Evolutionary conservation across 2,888 invertebrate genomes (phyloP).

Genomic region (Corbicula japonica): DNA sequence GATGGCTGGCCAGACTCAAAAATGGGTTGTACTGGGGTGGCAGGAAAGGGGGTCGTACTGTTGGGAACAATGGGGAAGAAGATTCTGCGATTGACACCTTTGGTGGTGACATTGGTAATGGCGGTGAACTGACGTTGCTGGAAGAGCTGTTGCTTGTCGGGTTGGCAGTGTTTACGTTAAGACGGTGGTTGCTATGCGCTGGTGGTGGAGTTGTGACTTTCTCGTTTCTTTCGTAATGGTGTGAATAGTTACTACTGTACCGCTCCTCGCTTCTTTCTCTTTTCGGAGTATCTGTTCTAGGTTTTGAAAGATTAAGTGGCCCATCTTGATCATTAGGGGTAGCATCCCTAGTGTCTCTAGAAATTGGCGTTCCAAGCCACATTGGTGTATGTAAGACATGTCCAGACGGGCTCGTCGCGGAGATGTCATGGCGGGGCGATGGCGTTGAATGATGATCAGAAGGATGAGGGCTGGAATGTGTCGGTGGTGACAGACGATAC

Average conservation of each 20-base stretch:
- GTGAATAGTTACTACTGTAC: constrained; percentile 44
- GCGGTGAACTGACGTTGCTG: constrained; percentile 73
- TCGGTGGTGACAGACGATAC: constrained; percentile 66
- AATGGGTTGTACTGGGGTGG: constrained; percentile 81
- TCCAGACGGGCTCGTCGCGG: constrained; percentile 66
- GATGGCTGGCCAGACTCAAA: constrained; percentile 74
- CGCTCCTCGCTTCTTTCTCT: constrained; percentile 48
- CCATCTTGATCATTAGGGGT: constrained; percentile 88
- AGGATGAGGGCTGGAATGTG: constrained; percentile 67
- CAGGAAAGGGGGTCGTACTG: constrained; percentile 76
- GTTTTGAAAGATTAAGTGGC: constrained; percentile 95
- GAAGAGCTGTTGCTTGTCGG: constrained; percentile 43
- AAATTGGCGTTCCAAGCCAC: constrained; percentile 48
- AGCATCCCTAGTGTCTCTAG: constrained; percentile 33
- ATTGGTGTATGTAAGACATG: constrained; percentile 53
- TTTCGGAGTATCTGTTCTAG: constrained; percentile 88
- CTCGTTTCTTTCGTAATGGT: constrained; percentile 45
- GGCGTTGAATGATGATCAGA: constrained; percentile 68
- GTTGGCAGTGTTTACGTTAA: constrained; percentile 37
- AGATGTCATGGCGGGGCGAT: constrained; percentile 64
- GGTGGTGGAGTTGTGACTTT: constrained; percentile 78
- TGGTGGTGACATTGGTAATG: constrained; percentile 85
- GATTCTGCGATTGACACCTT: constrained; percentile 76
- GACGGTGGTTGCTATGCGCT: constrained; percentile 79
- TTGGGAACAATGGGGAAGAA: constrained; percentile 63